phyloP scores from a whole-genome alignment of 2,113 vertebrate genomes.

The Strix uralensis region DNA sequence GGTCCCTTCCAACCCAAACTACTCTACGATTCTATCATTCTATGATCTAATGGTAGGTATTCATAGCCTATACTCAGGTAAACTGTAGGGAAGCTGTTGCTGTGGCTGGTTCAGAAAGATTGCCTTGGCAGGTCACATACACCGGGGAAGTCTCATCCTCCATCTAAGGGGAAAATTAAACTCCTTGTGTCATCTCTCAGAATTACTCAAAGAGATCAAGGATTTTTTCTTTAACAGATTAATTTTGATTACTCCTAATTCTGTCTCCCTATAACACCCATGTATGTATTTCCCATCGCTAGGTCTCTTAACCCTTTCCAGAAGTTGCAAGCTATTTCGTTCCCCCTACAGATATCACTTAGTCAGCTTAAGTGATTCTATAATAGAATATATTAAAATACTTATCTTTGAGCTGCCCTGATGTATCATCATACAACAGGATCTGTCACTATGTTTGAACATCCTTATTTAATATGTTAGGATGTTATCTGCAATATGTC shows the following conservation, averaged over 20 bases:
- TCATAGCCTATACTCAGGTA: neutral
- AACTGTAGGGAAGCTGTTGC: neutral
- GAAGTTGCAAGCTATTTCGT: neutral
- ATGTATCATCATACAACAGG: constrained; percentile 60
- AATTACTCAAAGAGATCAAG: neutral
- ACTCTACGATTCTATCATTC: neutral
- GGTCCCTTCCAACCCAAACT: neutral
- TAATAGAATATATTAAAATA: constrained; percentile 62
- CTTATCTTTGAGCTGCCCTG: constrained; percentile 58
- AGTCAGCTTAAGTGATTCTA: constrained; percentile 59
- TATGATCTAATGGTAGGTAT: neutral
- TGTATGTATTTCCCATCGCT: neutral
- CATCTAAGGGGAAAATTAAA: neutral
- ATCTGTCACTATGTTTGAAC: constrained; percentile 61
- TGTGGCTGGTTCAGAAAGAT: neutral
- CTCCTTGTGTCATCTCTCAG: neutral
- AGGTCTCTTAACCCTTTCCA: constrained; percentile 40
- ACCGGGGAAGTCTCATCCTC: neutral
- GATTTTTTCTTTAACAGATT: neutral
- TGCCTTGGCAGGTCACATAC: neutral
- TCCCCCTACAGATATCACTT: constrained; percentile 20
- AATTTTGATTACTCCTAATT: neutral
- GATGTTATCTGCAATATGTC: constrained; percentile 56
- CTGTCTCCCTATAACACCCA: neutral
- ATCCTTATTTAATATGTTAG: constrained; percentile 62